phyloP scores from a whole-genome alignment of 1,140 invertebrate species.

The Cydia fagiglandana region DNA sequence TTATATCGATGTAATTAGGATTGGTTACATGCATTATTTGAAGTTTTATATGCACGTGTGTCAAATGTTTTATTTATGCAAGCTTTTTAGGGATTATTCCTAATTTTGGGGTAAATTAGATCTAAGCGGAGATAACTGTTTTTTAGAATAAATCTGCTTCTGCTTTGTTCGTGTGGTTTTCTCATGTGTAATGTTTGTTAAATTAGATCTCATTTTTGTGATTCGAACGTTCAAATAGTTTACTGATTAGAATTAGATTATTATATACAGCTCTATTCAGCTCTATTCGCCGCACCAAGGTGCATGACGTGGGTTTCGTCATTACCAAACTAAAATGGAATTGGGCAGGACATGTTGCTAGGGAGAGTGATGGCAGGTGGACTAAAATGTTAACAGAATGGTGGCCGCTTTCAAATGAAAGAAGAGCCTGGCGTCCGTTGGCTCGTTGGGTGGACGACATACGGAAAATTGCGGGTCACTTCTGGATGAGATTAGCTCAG shows the following conservation, averaged over 20 bases:
- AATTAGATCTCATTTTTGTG: neutral
- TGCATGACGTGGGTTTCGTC: too few relatives aligned
- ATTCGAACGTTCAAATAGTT: neutral
- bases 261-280: neutral
- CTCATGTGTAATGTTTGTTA: constrained; percentile 10
- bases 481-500: too few relatives aligned
- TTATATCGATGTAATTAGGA: neutral
- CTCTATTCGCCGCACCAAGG: too few relatives aligned
- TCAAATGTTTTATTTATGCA: constrained; percentile 34
- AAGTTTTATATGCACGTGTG: neutral
- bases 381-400: too few relatives aligned
- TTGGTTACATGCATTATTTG: neutral
- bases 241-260: neutral
- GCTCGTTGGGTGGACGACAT: too few relatives aligned
- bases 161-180: neutral
- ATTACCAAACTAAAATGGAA: too few relatives aligned
- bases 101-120: constrained; percentile 50
- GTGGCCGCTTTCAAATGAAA: too few relatives aligned
- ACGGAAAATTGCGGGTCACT: too few relatives aligned
- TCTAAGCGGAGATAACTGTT: constrained; percentile 24
- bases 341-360: too few relatives aligned
- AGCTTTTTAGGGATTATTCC: constrained; percentile 45
- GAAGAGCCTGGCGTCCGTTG: too few relatives aligned
- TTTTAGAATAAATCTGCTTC: neutral
- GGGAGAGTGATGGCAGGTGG: too few relatives aligned